Conservation (phyloP, 2,888 invertebrate species). For the Orchesellides sinensis region DNA sequence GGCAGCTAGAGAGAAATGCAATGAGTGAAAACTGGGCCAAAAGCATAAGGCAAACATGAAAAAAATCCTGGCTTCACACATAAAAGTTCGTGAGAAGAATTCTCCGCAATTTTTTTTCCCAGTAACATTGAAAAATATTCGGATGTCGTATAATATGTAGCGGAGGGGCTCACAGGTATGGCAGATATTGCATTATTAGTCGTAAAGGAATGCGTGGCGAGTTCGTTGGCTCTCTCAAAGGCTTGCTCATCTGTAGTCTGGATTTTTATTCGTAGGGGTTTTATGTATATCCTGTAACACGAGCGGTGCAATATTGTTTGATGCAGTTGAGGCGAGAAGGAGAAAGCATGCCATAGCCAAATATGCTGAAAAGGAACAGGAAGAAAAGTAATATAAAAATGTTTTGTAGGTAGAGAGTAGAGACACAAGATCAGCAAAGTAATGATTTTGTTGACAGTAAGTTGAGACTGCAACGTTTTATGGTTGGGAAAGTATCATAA, state of each 20-base stretch:
- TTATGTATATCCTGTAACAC: neutral
- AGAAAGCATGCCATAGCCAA: neutral
- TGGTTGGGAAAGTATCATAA: too few relatives aligned
- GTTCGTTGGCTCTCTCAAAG: neutral
- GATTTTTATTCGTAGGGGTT: too few relatives aligned
- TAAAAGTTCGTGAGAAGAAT: constrained; percentile 14
- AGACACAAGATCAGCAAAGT: constrained; percentile 50
- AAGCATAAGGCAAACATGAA: neutral
- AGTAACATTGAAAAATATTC: constrained; percentile 7
- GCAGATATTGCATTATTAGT: constrained; percentile 45
- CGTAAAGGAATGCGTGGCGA: constrained; percentile 41
- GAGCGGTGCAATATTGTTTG: constrained; percentile 49
- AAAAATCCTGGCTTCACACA: neutral
- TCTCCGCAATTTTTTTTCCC: constrained; percentile 11
- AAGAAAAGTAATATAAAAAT: constrained; percentile 37
- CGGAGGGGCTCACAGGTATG: constrained; percentile 26
- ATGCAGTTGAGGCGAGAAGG: constrained; percentile 42
- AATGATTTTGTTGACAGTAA: constrained; percentile 58
- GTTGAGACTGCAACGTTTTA: too few relatives aligned
- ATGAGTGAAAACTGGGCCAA: constrained; percentile 4
- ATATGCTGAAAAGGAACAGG: too few relatives aligned
- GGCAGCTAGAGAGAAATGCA: neutral
- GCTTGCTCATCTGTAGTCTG: too few relatives aligned
- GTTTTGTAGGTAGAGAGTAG: constrained; percentile 22
- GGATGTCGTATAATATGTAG: constrained; percentile 3